Base-by-base conservation (phyloP, 92 coral and sea anemone species). In the Muricea muricata region DNA sequence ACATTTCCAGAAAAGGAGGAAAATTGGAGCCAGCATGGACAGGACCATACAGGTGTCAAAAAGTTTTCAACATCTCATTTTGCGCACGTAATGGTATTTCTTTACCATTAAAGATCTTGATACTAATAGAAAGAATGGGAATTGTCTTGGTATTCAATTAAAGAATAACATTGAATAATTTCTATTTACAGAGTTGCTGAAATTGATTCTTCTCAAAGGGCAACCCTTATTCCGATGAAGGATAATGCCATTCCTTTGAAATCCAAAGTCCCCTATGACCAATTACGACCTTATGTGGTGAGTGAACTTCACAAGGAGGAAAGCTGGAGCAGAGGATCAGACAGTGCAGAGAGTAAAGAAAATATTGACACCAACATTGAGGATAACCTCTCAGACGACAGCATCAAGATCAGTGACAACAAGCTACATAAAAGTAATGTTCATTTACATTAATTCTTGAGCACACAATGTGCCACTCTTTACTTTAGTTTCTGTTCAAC, bases 1-100 rank as follows among this genome's bases (percentile, higher is more conserved):
- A 55, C 65, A 55, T 55, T 18, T 55, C 65, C 65, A 55, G 65
- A 55, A 55, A 55, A 55, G 65, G 65, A 18, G 65, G 65, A 11
- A 55, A 55, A 25, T 3, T 55, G 65, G 65, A 55, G 29, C 65
- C 65, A 18, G 65, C 7, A 18, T 55, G 65, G 65, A 55, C 15
- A 24, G 65, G 65, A 3, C 65, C 65, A 55, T 55, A 55, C 28
- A 55, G 65, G 65, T 55, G 15, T 18, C 4, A 3, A 24, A 4
- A 55, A 18, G 18, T 10, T 10, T 47, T 9, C 4, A 37, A 37
- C 42, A 37, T 37, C 42, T 37, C 12, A 47, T 55, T 55, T 12
- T 3, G 28, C 65, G 6, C 4, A 18, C 15, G 4, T 9, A 37
- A 37, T 37, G 42, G 42, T 4, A 37, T 9, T 37, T 37, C 42